These are phyloP conservation scores for Drosophila histrio DNA, from an alignment of 2,888 invertebrate genomes.

Conservation along the genomic window DNA sequence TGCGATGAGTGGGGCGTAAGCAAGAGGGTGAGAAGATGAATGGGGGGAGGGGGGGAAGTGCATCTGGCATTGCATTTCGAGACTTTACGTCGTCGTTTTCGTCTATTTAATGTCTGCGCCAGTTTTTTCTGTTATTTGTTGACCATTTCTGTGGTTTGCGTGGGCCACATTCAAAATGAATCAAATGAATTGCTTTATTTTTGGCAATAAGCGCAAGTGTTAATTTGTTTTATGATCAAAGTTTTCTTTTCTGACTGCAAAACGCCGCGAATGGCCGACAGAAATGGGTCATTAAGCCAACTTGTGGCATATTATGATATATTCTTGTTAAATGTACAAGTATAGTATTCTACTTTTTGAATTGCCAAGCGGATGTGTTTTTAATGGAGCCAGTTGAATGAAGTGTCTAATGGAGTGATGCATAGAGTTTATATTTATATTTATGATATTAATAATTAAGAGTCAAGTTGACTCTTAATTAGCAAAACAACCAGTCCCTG, in stretches of 20 bases:
- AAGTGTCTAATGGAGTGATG: neutral
- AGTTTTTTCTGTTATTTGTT: constrained; percentile 22
- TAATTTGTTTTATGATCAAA: constrained; percentile 70
- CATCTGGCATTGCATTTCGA: constrained; percentile 43
- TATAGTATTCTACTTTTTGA: neutral
- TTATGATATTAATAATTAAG: neutral
- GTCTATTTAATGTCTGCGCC: constrained; percentile 51
- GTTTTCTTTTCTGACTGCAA: constrained; percentile 20
- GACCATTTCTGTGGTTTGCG: constrained; percentile 55
- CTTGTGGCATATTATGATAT: constrained; percentile 13
- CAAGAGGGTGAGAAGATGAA: neutral
- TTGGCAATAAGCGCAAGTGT: constrained; percentile 72
- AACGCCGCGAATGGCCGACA: constrained; percentile 3
- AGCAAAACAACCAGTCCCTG: neutral
- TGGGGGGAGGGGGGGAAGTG: neutral
- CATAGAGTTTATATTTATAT: neutral
- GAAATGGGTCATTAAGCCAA: constrained; percentile 49
- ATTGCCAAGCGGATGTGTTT: neutral
- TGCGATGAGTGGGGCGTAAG: constrained; percentile 15
- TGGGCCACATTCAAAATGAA: constrained; percentile 52
- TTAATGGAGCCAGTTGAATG: neutral
- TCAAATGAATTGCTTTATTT: constrained; percentile 60
- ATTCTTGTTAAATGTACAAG: neutral
- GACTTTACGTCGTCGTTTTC: constrained; percentile 52
- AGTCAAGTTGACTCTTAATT: neutral